Evolutionary conservation across 1,140 invertebrate genomes (phyloP).

Genomic region (Pseudoatta argentina): DNA sequence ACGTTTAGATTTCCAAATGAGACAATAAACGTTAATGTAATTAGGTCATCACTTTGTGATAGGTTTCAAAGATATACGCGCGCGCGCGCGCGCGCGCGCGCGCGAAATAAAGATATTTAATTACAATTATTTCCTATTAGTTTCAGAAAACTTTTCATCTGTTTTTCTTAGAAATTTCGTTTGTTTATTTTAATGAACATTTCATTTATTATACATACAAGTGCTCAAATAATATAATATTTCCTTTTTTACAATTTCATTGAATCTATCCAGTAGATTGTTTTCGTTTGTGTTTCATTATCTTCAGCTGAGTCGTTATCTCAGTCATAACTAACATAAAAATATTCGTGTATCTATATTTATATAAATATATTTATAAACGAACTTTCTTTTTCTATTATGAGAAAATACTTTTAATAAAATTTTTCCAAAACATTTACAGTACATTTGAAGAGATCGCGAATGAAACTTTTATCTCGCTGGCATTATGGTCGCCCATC

Average conservation of each 20-base stretch:
- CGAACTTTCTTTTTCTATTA: background rate
- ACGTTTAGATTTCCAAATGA: background rate
- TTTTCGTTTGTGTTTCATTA: background rate
- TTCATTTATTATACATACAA: background rate
- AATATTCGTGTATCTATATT: background rate
- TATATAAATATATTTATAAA: background rate
- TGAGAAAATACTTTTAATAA: background rate
- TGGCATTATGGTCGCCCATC: slow-evolving; percentile 88
- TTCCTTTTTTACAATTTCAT: background rate
- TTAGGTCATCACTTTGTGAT: background rate
- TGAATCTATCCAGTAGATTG: background rate
- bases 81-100: no score
- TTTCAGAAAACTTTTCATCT: background rate
- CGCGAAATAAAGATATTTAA: background rate
- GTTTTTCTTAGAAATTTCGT: background rate
- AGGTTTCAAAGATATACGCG: background rate
- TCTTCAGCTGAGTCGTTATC: background rate
- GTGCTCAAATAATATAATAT: background rate
- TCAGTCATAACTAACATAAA: background rate
- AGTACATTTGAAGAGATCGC: slow-evolving; percentile 85
- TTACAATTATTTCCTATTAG: background rate
- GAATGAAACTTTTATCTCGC: slow-evolving; percentile 85
- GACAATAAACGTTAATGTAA: background rate
- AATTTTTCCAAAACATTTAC: background rate
- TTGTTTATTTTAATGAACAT: background rate